A percentile compares a stretch with the other conserved stretches of the same genome.
Evolutionary conservation across 2,888 invertebrate species (phyloP).

Genomic region (Drosophila merina): DNA sequence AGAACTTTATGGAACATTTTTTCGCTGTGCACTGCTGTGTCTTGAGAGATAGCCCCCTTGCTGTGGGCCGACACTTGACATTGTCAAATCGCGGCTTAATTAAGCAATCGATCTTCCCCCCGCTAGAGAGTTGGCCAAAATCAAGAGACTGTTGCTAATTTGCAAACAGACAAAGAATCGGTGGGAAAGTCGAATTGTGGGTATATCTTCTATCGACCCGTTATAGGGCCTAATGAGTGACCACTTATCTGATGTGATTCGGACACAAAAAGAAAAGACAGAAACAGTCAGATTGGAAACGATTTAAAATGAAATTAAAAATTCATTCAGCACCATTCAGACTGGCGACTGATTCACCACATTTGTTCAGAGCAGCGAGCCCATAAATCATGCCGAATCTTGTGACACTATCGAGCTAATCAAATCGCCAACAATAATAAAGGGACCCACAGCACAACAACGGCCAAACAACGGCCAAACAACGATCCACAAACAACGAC

Average conservation of each 20-base stretch:
- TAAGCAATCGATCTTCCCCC: constrained; percentile 75
- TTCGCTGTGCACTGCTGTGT: constrained; percentile 35
- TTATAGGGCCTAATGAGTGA: constrained; percentile 72
- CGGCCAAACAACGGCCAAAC: constrained; percentile 27
- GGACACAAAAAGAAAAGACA: constrained; percentile 31
- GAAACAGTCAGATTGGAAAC: constrained; percentile 49
- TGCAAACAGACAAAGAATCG: constrained; percentile 42
- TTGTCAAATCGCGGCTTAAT: constrained; percentile 78
- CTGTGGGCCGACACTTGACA: constrained; percentile 74
- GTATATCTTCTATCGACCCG: constrained; percentile 60
- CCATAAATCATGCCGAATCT: constrained; percentile 81
- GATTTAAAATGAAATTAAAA: constrained; percentile 70
- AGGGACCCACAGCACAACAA: constrained; percentile 30
- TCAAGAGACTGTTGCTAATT: constrained; percentile 38
- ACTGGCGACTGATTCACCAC: constrained; percentile 39
- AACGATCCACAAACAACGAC: constrained; percentile 18
- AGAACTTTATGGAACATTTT: constrained; percentile 2
- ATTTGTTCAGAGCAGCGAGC: constrained; percentile 39
- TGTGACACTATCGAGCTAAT: constrained; percentile 83
- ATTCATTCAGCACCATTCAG: constrained; percentile 31
- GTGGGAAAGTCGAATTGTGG: constrained; percentile 47
- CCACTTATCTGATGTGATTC: constrained; percentile 63
- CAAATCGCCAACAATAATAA: constrained; percentile 75
- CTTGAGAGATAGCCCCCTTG: constrained; percentile 64
- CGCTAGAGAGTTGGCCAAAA: constrained; percentile 23